phyloP scores from a whole-genome alignment of 2,888 invertebrate species.

The Zelleria hepariella region DNA sequence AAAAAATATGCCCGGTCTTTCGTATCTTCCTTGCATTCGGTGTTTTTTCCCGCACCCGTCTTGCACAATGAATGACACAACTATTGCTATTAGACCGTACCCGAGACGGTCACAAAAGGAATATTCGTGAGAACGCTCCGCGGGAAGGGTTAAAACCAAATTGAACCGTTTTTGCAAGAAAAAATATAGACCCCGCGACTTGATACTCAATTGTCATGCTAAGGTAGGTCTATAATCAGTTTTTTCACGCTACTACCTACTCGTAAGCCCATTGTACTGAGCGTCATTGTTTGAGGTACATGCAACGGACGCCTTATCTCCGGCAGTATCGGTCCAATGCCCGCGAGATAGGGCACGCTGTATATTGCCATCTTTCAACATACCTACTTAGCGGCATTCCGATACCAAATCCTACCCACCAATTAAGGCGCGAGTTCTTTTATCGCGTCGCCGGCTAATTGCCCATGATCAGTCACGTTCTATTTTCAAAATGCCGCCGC shows the following conservation, averaged over 20 bases:
- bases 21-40: too few species aligned
- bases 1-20: too few species aligned
- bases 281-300: not conserved
- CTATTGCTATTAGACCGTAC: not conserved
- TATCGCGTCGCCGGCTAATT: conserved; percentile 45
- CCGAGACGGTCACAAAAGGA: not conserved
- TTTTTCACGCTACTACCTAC: not conserved
- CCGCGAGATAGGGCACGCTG: not conserved
- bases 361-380: not conserved
- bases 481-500: not conserved
- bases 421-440: conserved; percentile 10
- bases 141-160: not conserved
- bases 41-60: not conserved
- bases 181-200: not conserved
- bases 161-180: not conserved
- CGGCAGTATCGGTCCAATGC: conserved; percentile 1
- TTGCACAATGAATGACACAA: not conserved
- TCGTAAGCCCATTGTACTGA: not conserved
- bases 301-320: not conserved
- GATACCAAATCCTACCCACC: not conserved
- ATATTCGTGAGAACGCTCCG: conserved; percentile 3
- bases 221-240: not conserved
- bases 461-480: conserved; percentile 9
- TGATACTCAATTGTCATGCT: not conserved
- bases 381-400: not conserved